Base-by-base conservation (phyloP, 2,888 invertebrate species). In the Junonia oenone region DNA sequence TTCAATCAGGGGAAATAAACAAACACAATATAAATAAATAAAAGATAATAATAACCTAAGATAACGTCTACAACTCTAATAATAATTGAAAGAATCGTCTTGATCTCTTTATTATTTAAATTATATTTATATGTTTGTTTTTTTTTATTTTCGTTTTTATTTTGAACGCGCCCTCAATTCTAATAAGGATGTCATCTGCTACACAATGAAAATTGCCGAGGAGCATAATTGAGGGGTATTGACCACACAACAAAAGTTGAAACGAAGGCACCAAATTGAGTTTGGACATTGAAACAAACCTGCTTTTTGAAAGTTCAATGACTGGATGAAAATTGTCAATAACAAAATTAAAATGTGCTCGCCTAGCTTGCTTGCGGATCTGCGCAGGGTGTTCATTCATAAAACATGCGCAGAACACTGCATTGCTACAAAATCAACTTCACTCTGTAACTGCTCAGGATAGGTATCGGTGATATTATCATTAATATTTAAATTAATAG, bases 351-450 rank as follows among this genome's bases (percentile, higher is more conserved):
- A 74, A 78, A 78, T 75, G 75, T 78, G 62, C 63, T 67, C 63
- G 58, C 63, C 59, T 62, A 51, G 59, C 63, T 61, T 61, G 75
- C 68, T 68, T 66, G 75, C 72, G 67, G 73, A 71, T 73, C 78
- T 88, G 88, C 88, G 88, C 88, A 85, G 73, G 74, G 71, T 71
- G 66, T 70, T 67, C 75, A 76, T 72, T 71, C 68, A 72, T 64
- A 67, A 75, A 71, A 80, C 87, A 86, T 88, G 88, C 88, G 88
- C 88, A 87, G 79, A 81, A 78, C 78, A 78, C 88, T 81, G 88
- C 89, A 88, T 70, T 87, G 85, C 87, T 79, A 83, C 87, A 87
- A 84, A 83, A 78, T 78, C 76, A 83, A 87, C 81, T 83, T 84
- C 80, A 80, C 75, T 75, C 72, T 68, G 74, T 77, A 66, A 63